Base-by-base conservation (phyloP, 2,113 vertebrate genomes). In the Aptenodytes patagonicus region DNA sequence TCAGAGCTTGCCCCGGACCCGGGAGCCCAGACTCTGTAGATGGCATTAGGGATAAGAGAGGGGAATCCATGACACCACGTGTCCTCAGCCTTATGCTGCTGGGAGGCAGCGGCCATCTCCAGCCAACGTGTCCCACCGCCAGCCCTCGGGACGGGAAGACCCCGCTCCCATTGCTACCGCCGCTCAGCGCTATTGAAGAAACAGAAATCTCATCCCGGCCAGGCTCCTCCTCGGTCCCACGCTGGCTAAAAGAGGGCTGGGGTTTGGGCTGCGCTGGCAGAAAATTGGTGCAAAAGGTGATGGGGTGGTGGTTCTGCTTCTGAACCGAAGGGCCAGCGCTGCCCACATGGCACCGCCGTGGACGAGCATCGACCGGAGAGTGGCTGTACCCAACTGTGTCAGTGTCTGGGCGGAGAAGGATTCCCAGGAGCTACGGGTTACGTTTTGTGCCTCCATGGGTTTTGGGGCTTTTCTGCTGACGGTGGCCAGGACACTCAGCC, bases 321-420 rank as follows among this genome's bases (percentile, higher is more conserved):
- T 4, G 4, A 26, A 36, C 29, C 1, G 0, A 66, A 44, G 42
- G 60, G 10, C 20, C n/a, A 6, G 4, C 2, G 2, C 36, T 44
- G 25, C 36, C 17, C 18, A 46, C 5, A 0, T 1, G 9, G 15
- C 47, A 36, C 28, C 3, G 2, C 28, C 11, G 0, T 7, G 57
- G 76, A 13, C 1, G 1, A 64, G 19, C 25, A 9, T n/a, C 1
- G 2, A 10, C 49, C 24, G 76, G 47, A 62, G 65, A 29, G 34
- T 2, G 8, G 18, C 49, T 13, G 18, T 7, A 9, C 29, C 29
- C 65, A 32, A 11, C 29, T 3, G 15, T 19, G 49, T 29, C 9
- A 1, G 38, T 46, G 38, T 16, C 34, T 9, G 26, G 7, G 13
- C 11, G 66, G 10, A 65, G 20, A 51, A 68, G 62, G 54, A 34